phyloP scores from a whole-genome alignment of 92 coral and sea anemone genomes.

The Phenganax stokvisi region DNA sequence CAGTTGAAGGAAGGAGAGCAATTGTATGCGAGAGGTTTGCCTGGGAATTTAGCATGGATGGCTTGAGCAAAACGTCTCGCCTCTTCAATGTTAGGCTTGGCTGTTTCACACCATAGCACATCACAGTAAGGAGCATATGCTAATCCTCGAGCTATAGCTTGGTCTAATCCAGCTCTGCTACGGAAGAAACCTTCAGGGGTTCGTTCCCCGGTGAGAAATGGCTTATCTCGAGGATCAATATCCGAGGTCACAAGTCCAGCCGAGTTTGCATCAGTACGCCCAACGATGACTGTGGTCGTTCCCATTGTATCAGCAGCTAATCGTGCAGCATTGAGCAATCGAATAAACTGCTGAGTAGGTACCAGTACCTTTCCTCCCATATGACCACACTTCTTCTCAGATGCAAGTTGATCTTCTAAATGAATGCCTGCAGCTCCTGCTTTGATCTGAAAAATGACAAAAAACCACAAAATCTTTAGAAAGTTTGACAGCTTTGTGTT shows the following conservation, averaged over 20 bases:
- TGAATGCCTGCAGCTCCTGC: constrained; percentile 98
- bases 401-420: constrained; percentile 95
- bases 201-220: constrained; percentile 88
- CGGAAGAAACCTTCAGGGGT: constrained; percentile 95
- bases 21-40: constrained; percentile 97
- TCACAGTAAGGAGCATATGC: constrained; percentile 98
- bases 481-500: no score
- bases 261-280: constrained; percentile 92
- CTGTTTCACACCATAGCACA: constrained; percentile 92
- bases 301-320: constrained; percentile 85
- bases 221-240: constrained; percentile 85
- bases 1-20: constrained; percentile 99
- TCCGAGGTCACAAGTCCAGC: constrained; percentile 93
- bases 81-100: constrained; percentile 83
- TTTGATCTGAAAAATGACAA: constrained; percentile 51
- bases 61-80: constrained; percentile 85
- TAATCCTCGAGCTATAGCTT: constrained; percentile 84
- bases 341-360: constrained; percentile 90
- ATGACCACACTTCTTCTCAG: constrained; percentile 99
- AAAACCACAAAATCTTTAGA: no score
- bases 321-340: constrained; percentile 89
- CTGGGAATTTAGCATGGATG: constrained; percentile 80
- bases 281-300: constrained; percentile 85
- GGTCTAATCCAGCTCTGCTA: constrained; percentile 71
- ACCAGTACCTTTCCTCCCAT: constrained; percentile 98